phyloP scores from a whole-genome alignment of 2,113 vertebrate species.

The Elachura formosa region DNA sequence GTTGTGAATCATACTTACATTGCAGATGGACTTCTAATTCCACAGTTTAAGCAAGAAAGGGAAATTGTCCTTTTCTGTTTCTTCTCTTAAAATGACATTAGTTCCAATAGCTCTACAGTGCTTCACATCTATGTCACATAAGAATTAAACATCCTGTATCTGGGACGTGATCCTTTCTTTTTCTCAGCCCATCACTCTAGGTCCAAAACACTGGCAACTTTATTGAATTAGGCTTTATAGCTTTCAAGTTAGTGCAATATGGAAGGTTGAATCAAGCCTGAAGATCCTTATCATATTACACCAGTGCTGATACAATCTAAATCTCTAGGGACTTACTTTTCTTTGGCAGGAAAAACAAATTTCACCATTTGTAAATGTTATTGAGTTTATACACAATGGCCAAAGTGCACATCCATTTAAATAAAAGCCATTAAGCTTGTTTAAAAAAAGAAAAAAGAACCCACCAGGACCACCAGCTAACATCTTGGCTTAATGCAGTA shows the following conservation, averaged over 20 bases:
- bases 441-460: not conserved
- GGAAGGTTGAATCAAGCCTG: not conserved
- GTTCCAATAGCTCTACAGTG: not conserved
- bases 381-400: conserved; percentile 34
- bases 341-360: conserved; percentile 45
- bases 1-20: not conserved
- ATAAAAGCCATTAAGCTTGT: conserved; percentile 22
- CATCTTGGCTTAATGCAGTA: not conserved
- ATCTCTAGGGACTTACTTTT: conserved; percentile 32
- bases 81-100: not conserved
- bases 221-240: conserved; percentile 5
- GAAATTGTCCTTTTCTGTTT: not conserved
- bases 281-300: conserved; percentile 43
- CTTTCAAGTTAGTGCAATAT: conserved; percentile 4
- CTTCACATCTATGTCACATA: not conserved
- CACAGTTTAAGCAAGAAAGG: not conserved
- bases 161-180: not conserved
- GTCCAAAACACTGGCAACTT: not conserved
- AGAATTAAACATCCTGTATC: not conserved
- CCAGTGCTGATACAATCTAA: conserved; percentile 16
- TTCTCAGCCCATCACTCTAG: not conserved
- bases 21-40: not conserved
- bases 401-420: conserved; percentile 49
- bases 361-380: conserved; percentile 44
- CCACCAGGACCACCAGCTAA: not conserved